phyloP scores from a whole-genome alignment of 2,888 invertebrate genomes.

The Ophion slaviceki region DNA sequence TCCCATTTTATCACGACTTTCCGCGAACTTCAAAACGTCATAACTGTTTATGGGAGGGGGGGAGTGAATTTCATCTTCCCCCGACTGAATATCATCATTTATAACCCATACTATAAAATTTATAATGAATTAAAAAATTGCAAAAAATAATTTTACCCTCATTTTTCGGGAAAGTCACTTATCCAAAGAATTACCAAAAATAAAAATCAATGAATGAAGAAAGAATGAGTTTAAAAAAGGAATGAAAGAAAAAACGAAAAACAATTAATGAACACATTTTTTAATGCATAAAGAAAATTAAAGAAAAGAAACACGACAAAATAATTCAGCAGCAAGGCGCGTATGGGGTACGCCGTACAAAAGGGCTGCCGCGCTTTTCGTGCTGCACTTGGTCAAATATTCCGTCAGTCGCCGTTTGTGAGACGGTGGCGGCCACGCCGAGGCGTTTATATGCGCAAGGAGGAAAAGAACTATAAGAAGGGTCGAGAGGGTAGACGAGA shows the following conservation, averaged over 20 bases:
- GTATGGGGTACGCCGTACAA: conserved; percentile 14
- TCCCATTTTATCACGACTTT: no score
- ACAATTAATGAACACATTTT: no score
- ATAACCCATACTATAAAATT: no score
- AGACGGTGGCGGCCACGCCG: neutral
- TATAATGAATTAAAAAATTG: no score
- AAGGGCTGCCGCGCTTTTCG: conserved; percentile 27
- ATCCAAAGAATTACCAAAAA: neutral
- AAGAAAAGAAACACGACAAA: conserved; percentile 12
- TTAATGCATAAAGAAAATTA: no score
- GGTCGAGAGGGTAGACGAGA: conserved; percentile 30
- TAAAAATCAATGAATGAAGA: neutral
- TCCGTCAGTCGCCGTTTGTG: conserved; percentile 34
- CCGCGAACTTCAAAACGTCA: no score
- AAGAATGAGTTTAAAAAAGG: neutral
- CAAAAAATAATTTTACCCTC: no score
- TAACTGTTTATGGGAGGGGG: no score
- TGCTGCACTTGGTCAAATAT: conserved; percentile 63
- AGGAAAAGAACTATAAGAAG: conserved; percentile 14
- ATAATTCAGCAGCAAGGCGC: neutral
- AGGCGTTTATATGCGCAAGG: conserved; percentile 38
- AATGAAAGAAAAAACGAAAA: neutral
- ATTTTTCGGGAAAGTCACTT: no score
- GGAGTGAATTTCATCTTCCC: no score
- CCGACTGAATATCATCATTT: no score